Evolutionary conservation across 2,113 vertebrate species (phyloP), one percentile per base, ranked within the genome.

Genomic region (Fregata magnificens): DNA sequence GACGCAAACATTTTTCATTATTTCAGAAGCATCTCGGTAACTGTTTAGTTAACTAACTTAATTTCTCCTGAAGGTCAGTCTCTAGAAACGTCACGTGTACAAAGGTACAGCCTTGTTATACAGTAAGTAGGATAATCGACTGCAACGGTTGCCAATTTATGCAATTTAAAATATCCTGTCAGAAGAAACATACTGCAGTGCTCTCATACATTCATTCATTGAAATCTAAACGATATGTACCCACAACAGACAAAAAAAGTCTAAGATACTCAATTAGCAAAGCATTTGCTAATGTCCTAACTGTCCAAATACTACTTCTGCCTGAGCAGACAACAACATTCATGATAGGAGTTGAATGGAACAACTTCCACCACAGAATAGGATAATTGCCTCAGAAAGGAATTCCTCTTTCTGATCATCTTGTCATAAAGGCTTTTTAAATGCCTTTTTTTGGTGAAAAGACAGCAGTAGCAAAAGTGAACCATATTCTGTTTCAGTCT

Each of bases 391-490:
- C 95, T 61, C 36, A 82, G 91, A 93, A 94, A 92, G 82, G 78
- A 97, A 96, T 93, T 90, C 65, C 86, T 77, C 63, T 85, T 84
- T 97, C 86, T 97, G 90, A 96, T 96, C 78, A 92, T 95, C 92
- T 86, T 93, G 90, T 93, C 93, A 96, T 82, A 91, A 97, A 96
- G 88, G 85, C 82, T 97, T 95, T 96, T 63, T 95, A 97, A 93
- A 86, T 45, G 58, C 63, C 72, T 86, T 86, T 20, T 61, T 69
- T 93, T 89, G 59, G 69, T 86, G 65, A 94, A 93, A 94, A 93
- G 66, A 74, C 96, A 77, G 81, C 80, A 95, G 72, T 47, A 52
- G 88, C 90, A 94, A 97, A 97, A 97, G 58, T 94, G 85, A 96
- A 86, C 94, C 81, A 34, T 95, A 93, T 88, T 93, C 79, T 76